Base-by-base conservation (phyloP, 92 coral and sea anemone genomes). In the Actinostola sp. region DNA sequence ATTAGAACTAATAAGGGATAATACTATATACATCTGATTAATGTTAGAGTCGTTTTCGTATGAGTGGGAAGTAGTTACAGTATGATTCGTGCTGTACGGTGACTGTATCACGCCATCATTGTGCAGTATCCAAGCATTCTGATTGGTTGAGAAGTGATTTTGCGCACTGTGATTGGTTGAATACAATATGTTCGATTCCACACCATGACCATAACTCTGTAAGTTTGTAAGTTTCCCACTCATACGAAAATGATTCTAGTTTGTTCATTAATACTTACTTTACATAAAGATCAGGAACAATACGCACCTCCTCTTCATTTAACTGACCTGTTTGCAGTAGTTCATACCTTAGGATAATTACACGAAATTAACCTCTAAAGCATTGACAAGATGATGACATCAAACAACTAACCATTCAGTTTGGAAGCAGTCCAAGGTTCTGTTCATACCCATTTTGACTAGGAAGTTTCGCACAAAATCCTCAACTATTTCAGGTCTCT, bases 401-500 rank as follows among this genome's bases (percentile, higher is more conserved):
- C 1, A 14, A 28, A 0, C 39, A n/a, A 44, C 92, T 79, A 56
- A 91, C 99, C 99, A 95, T 77, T 95, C 99, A 33, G 97, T 88
- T 60, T 95, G 99, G 72, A 95, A 95, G 65, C 99, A 95, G 49
- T 95, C 99, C 51, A 95, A 68, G 26, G 97, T 95, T 53, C 95
- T 87, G 50, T 75, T 80, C 99, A 95, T 95, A n/a, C 92, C 92
- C 97, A 95, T 95, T 78, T 95, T 95, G 20, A 95, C 99, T 48
- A 95, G 88, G 80, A 95, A 92, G 72, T 95, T 95, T 64, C 99
- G 80, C 60, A 92, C 97, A 80, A 95, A 95, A 67, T 95, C 99
- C 61, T 95, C 99, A 38, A 95, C 96, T 57, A 95, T 91, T 69
- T 95, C 99, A 43, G 99, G 99, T 72, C 97, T 91, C 99, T 95